These are phyloP conservation scores for Cichlasoma orientale DNA, from an alignment of 2,797 vertebrate species.

Conservation along the genomic window DNA sequence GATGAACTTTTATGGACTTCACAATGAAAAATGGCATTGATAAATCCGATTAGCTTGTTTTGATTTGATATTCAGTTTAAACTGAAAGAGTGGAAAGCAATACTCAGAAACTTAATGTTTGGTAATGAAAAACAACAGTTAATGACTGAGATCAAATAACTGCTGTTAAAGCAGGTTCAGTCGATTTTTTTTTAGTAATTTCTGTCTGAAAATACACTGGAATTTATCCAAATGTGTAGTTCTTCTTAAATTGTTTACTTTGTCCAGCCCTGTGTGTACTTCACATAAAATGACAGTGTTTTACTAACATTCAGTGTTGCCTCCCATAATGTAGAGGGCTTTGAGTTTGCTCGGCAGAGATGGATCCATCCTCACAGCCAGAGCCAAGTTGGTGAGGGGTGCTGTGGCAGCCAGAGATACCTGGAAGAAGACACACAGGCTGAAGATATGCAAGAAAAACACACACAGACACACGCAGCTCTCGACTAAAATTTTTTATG, in stretches of 20 bases:
- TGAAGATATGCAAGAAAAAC: not conserved
- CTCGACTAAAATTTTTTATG: not conserved
- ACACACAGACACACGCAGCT: not conserved
- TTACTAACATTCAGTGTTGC: constrained; percentile 82
- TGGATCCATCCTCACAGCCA: constrained; percentile 83
- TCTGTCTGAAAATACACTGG: not conserved
- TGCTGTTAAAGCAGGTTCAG: not conserved
- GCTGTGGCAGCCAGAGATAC: constrained; percentile 81
- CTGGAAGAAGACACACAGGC: constrained; percentile 53
- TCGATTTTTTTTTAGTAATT: not conserved
- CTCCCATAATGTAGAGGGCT: constrained; percentile 83
- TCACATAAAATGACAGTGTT: not conserved
- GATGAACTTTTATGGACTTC: not conserved
- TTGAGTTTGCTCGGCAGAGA: constrained; percentile 78
- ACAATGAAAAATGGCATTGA: not conserved
- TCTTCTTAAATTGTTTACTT: not conserved
- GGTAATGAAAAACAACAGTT: not conserved
- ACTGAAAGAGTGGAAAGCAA: not conserved
- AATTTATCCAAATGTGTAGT: not conserved
- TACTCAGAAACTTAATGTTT: not conserved
- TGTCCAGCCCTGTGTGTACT: not conserved
- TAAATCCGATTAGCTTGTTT: not conserved
- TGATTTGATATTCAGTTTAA: not conserved
- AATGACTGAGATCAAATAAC: not conserved
- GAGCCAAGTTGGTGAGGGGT: constrained; percentile 84